Evolutionary conservation across 1,140 invertebrate species (phyloP).

Genomic region (Limonius californicus): DNA sequence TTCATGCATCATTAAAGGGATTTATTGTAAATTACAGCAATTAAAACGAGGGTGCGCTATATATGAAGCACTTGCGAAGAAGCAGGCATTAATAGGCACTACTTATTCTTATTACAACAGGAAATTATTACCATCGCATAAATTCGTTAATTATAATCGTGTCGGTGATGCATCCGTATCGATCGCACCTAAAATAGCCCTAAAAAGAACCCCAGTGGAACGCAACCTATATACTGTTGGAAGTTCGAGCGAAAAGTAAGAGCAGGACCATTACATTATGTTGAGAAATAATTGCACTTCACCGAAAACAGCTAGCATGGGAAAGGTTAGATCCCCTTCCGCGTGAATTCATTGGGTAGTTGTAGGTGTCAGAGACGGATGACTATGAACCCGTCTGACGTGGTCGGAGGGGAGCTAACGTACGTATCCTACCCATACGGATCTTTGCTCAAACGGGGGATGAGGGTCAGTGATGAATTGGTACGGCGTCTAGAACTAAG

Average conservation of each 20-base stretch:
- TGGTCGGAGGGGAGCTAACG: conserved; percentile 18
- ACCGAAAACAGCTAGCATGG: conserved; percentile 8
- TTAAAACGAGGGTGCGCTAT: not conserved
- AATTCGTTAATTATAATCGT: no score
- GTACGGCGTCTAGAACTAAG: not conserved
- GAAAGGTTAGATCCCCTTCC: not conserved
- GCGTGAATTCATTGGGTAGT: conserved; percentile 19
- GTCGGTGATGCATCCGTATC: no score
- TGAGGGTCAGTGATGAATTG: conserved; percentile 17
- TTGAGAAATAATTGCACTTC: conserved; percentile 12
- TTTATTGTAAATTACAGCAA: not conserved
- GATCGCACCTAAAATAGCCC: no score
- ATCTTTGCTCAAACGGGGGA: not conserved
- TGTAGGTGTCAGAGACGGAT: conserved; percentile 27
- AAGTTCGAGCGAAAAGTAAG: not conserved
- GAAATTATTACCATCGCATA: not conserved
- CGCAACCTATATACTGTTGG: no score
- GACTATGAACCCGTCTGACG: conserved; percentile 24
- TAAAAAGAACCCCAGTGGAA: no score
- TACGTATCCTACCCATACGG: conserved; percentile 7
- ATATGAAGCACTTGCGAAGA: no score
- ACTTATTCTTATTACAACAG: not conserved
- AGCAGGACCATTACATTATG: not conserved
- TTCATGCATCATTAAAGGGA: not conserved
- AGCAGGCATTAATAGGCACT: not conserved